A percentile compares a stretch with the other conserved stretches of the same genome.
phyloP scores from a whole-genome alignment of 2,113 vertebrate species.

The Eurypyga helias region DNA sequence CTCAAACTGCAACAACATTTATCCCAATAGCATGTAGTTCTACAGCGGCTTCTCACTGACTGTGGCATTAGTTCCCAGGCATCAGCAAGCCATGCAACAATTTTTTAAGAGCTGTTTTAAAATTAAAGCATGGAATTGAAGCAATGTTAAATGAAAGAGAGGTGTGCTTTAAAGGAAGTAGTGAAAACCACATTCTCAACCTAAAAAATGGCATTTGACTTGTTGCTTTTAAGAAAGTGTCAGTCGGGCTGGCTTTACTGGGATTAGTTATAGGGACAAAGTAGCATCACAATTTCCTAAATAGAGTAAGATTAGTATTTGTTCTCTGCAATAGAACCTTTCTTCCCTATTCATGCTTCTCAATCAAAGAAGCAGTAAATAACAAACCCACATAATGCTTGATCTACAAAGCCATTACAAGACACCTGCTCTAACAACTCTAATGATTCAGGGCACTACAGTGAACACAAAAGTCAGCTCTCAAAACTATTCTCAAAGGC shows the following conservation, averaged over 20 bases:
- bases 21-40: background rate
- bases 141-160: background rate
- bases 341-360: background rate
- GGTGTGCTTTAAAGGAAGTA: background rate
- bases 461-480: background rate
- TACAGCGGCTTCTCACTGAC: background rate
- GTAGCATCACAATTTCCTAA: background rate
- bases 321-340: background rate
- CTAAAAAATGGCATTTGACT: background rate
- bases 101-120: background rate
- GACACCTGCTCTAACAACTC: background rate
- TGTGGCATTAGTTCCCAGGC: background rate
- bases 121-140: background rate
- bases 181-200: background rate
- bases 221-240: background rate
- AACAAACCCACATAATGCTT: background rate
- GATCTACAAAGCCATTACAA: background rate
- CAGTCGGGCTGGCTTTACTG: background rate
- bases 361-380: constrained; percentile 18
- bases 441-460: background rate
- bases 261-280: background rate
- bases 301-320: background rate
- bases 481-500: background rate
- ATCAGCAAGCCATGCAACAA: background rate
- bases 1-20: background rate